phyloP scores from a whole-genome alignment of 2,797 vertebrate species.

The Gallirallus australis region DNA sequence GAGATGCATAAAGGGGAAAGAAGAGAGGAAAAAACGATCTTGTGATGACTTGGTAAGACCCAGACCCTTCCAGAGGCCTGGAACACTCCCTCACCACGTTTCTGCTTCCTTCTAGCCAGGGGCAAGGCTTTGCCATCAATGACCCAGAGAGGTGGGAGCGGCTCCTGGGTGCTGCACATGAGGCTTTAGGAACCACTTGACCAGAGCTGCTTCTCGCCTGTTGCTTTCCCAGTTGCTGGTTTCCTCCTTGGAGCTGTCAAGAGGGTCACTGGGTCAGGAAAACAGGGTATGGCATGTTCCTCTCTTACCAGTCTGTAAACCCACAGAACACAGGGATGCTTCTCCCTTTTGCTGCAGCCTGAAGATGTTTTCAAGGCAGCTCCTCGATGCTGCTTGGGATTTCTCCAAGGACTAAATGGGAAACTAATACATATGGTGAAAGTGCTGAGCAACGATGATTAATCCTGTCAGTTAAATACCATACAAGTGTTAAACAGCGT shows the following conservation, averaged over 20 bases:
- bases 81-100: background rate
- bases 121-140: background rate
- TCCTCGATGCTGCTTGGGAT: background rate
- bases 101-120: background rate
- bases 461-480: constrained; percentile 33
- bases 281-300: background rate
- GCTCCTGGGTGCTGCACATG: background rate
- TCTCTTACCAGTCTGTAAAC: background rate
- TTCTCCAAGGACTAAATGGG: constrained; percentile 20
- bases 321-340: background rate
- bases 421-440: background rate
- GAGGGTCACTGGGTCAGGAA: background rate
- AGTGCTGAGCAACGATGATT: background rate
- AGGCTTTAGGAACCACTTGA: too few species aligned
- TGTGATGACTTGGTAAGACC: background rate
- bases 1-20: background rate
- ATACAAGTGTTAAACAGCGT: background rate
- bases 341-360: background rate
- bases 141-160: background rate
- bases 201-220: background rate
- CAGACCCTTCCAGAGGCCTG: background rate
- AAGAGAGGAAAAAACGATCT: background rate
- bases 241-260: background rate
- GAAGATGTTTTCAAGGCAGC: background rate
- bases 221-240: background rate